phyloP scores from a whole-genome alignment of 2,113 vertebrate species.

The Raja brachyura region DNA sequence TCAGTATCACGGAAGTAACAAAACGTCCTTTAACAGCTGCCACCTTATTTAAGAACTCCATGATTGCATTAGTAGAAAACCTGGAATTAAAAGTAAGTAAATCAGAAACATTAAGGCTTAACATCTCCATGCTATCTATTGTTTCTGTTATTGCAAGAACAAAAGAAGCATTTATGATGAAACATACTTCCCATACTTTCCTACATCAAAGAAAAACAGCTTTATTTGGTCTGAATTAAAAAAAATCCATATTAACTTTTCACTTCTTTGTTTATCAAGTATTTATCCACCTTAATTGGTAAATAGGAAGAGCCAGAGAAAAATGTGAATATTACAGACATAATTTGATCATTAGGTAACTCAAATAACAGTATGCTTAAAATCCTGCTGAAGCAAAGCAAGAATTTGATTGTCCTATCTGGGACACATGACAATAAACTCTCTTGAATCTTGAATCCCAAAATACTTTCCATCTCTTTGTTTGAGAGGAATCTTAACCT shows the following conservation, averaged over 20 bases:
- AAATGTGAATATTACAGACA: not conserved
- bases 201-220: not conserved
- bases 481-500: not conserved
- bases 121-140: not conserved
- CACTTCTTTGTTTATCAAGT: no score
- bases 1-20: conserved; percentile 95
- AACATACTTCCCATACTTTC: not conserved
- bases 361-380: not conserved
- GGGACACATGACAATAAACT: no score
- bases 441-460: no score
- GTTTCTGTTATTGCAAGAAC: not conserved
- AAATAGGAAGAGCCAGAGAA: not conserved
- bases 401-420: no score
- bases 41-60: conserved; percentile 93
- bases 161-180: not conserved
- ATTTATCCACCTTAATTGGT: not conserved
- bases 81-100: conserved; percentile 80
- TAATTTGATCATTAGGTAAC: not conserved
- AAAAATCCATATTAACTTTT: not conserved
- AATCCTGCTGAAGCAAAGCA: not conserved
- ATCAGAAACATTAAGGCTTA: not conserved
- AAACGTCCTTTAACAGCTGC: conserved; percentile 88
- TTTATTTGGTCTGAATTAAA: not conserved
- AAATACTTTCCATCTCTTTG: not conserved
- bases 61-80: conserved; percentile 94